Percentiles rank a stretch among this genome's conserved stretches.
phyloP scores from a whole-genome alignment of 2,113 vertebrate genomes.

The Solenodon paradoxus region DNA sequence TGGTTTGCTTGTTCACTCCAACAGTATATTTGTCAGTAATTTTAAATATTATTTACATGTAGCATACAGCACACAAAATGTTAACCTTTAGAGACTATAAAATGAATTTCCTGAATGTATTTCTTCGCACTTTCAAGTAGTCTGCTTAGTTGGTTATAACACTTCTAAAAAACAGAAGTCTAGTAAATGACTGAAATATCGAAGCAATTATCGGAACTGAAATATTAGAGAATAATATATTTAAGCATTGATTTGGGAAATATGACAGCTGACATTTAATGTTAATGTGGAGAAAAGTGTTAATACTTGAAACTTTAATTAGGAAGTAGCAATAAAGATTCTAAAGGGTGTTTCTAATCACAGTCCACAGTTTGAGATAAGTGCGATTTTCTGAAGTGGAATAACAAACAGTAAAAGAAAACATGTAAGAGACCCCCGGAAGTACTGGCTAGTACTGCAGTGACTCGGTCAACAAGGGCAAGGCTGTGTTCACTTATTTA shows the following conservation, averaged over 20 bases:
- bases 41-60: neutral
- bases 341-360: neutral
- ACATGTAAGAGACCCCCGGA: neutral
- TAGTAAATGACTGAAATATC: neutral
- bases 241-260: constrained; percentile 19
- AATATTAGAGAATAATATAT: neutral
- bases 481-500: neutral
- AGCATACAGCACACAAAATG: neutral
- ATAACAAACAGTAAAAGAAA: neutral
- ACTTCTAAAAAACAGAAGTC: neutral
- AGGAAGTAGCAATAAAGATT: neutral
- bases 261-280: neutral
- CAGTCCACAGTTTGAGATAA: neutral
- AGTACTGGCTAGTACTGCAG: neutral
- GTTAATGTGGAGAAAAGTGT: neutral
- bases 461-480: neutral
- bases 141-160: neutral
- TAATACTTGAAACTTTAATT: neutral
- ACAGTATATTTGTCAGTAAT: neutral
- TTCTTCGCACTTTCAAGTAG: neutral
- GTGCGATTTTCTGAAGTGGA: neutral
- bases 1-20: neutral
- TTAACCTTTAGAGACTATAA: neutral
- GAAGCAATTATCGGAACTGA: neutral
- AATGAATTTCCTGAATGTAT: neutral